Evolutionary conservation across 1,140 invertebrate genomes (phyloP).

Genomic region (Atta colombica): DNA sequence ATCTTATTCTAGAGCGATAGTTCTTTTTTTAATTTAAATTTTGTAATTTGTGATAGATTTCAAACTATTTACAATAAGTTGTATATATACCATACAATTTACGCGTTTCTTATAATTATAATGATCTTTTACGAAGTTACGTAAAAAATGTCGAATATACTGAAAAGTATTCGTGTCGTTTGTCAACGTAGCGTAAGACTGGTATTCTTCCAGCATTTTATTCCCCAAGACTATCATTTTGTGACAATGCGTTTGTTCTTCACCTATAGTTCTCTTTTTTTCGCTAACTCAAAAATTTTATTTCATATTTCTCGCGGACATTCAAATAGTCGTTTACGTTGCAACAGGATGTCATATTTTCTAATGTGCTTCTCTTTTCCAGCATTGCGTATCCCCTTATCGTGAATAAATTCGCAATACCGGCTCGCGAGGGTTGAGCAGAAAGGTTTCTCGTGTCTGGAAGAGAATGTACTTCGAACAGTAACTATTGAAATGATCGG

Average conservation of each 20-base stretch:
- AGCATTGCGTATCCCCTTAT: conserved; percentile 28
- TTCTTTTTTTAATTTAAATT: neutral
- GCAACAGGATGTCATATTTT: conserved; percentile 47
- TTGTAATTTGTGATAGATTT: conserved; percentile 11
- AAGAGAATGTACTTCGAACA: conserved; percentile 55
- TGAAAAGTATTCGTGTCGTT: conserved; percentile 47
- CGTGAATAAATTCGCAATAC: conserved; percentile 56
- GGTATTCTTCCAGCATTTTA: conserved; percentile 3
- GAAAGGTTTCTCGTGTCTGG: conserved; percentile 61
- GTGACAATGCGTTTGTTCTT: neutral
- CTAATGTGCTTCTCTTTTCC: conserved; percentile 40
- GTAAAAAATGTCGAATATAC: conserved; percentile 14
- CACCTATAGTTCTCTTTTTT: neutral
- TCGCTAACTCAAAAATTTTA: conserved; percentile 21
- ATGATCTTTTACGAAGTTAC: conserved; percentile 33
- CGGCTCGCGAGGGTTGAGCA: conserved; percentile 45
- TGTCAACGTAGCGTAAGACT: conserved; percentile 22
- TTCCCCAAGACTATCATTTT: conserved; percentile 26
- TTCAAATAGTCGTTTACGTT: conserved; percentile 18
- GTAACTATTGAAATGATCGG: conserved; percentile 64
- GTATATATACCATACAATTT: neutral
- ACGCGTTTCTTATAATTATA: neutral
- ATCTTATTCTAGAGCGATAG: neutral
- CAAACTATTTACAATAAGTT: conserved; percentile 2
- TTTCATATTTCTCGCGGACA: conserved; percentile 35